Conservation (phyloP, 2,113 vertebrate genomes). For the Nerophis lumbriciformis region DNA sequence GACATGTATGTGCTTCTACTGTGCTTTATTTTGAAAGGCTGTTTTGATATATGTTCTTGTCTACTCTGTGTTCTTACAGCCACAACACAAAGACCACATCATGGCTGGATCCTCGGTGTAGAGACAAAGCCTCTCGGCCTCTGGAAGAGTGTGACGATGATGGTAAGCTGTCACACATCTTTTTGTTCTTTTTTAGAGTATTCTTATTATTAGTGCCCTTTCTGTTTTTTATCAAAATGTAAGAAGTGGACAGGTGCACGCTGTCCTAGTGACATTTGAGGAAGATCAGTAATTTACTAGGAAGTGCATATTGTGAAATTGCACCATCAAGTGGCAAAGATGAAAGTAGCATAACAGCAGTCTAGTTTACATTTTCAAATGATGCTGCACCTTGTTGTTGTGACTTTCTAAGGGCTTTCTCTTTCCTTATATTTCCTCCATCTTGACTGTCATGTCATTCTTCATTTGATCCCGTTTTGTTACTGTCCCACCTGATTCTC, state of each 20-base stretch:
- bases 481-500: slow-evolving; percentile 4
- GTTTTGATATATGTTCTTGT: slow-evolving; percentile 36
- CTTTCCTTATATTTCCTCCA: slow-evolving; percentile 26
- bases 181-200: slow-evolving; percentile 2
- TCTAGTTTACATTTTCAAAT: not conserved
- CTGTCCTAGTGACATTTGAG: not conserved
- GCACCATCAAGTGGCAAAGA: slow-evolving; percentile 62
- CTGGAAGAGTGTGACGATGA: slow-evolving; percentile 98
- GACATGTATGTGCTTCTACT: slow-evolving; percentile 33
- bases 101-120: slow-evolving; percentile 96
- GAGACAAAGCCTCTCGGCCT: slow-evolving; percentile 90
- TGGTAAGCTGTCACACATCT: slow-evolving; percentile 76
- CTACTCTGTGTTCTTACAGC: slow-evolving; percentile 69
- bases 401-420: slow-evolving; percentile 42
- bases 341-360: slow-evolving; percentile 1
- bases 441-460: slow-evolving; percentile 34
- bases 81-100: slow-evolving; percentile 99
- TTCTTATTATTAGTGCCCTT: too few species aligned
- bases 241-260: not conserved
- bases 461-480: slow-evolving; percentile 22
- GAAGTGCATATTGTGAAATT: slow-evolving; percentile 34
- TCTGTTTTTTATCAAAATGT: not conserved
- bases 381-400: slow-evolving; percentile 2
- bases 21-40: slow-evolving; percentile 27
- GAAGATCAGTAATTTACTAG: not conserved